Conservation (phyloP, 2,113 vertebrate genomes). For the Formicarius rufipectus region DNA sequence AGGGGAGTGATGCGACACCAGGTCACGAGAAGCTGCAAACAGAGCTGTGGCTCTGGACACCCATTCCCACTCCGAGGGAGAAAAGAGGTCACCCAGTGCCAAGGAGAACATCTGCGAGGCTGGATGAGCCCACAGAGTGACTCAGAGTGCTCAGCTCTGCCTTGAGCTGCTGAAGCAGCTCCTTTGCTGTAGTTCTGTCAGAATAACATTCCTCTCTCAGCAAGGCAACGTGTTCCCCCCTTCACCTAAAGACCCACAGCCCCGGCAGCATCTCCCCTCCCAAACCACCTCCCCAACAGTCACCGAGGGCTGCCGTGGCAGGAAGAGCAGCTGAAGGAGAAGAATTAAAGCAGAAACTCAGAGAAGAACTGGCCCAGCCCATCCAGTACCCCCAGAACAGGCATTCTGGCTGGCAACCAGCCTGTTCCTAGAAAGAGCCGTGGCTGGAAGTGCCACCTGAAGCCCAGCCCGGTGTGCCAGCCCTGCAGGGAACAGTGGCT, state of each 20-base stretch:
- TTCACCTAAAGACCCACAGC: background rate
- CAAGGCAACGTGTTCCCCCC: accelerated
- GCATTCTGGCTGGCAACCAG: background rate
- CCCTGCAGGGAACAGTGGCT: background rate
- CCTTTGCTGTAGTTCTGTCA: background rate
- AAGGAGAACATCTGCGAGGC: background rate
- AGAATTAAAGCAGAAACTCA: accelerated
- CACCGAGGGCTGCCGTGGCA: accelerated
- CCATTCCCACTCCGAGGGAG: background rate
- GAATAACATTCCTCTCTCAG: background rate
- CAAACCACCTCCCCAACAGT: background rate
- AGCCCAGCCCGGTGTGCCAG: background rate
- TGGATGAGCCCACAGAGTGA: background rate
- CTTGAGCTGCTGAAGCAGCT: background rate
- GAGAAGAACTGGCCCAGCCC: background rate
- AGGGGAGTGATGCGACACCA: background rate
- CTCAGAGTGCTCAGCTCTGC: background rate
- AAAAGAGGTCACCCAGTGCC: accelerated
- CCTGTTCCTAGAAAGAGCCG: background rate
- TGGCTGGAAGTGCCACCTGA: background rate
- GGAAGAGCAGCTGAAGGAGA: background rate
- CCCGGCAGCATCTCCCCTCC: accelerated
- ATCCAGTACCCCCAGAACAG: accelerated
- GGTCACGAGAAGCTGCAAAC: accelerated
- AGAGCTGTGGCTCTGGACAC: background rate